These are phyloP conservation scores for Antedon mediterranea DNA, from an alignment of 53 echinoderm and acorn worm genomes.

Conservation along the genomic window DNA sequence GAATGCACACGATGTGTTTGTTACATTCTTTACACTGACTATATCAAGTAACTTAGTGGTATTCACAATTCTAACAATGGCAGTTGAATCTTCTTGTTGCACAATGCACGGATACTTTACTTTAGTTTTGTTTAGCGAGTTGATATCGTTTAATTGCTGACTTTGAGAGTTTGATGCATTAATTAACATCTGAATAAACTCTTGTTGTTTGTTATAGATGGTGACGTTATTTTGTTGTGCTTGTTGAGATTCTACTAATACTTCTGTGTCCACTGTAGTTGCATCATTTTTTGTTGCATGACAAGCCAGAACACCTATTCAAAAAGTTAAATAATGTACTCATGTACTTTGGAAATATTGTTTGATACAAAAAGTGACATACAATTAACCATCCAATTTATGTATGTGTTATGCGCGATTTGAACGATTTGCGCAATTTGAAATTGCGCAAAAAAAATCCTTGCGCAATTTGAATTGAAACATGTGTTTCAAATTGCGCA, in stretches of 20 bases:
- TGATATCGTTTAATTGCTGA: no score
- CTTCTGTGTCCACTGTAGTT: neutral
- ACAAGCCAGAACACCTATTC: neutral
- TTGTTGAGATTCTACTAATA: neutral
- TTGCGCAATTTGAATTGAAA: no score
- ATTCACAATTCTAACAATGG: constrained; percentile 24
- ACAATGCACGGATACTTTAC: constrained; percentile 7
- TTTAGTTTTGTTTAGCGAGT: neutral
- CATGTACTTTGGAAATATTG: no score
- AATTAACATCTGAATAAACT: neutral
- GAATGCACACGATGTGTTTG: constrained; percentile 39
- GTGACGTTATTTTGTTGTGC: neutral
- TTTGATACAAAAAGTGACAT: no score
- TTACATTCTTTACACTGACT: constrained; percentile 3
- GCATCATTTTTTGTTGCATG: neutral
- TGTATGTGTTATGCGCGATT: no score
- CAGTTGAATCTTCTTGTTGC: constrained; percentile 7
- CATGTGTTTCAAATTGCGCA: no score
- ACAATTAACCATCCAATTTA: no score
- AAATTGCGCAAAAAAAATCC: no score
- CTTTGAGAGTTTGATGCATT: neutral
- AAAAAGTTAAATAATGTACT: neutral
- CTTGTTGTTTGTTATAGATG: neutral
- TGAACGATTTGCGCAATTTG: no score
- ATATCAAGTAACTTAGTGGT: constrained; percentile 19